Evolutionary conservation across 1,140 invertebrate genomes (phyloP).

Genomic region (Saccostrea glomerata): DNA sequence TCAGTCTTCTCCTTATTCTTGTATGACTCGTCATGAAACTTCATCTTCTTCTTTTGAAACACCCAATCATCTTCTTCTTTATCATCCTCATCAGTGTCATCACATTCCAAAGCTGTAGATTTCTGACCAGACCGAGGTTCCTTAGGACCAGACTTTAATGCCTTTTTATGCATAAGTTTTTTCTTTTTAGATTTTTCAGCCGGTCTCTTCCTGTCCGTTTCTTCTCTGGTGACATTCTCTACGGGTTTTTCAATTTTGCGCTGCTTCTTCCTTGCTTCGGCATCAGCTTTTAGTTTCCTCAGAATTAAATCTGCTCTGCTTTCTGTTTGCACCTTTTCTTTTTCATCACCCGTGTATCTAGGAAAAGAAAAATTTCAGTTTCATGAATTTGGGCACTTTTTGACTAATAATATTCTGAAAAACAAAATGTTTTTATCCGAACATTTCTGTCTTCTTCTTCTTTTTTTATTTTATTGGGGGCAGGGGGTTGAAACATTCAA

Average conservation of each 20-base stretch:
- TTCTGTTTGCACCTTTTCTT: conserved; percentile 42
- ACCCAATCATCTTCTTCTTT: not conserved
- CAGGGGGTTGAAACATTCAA: no score
- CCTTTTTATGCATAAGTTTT: not conserved
- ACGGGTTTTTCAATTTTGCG: not conserved
- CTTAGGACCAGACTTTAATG: not conserved
- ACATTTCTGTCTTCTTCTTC: no score
- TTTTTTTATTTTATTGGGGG: no score
- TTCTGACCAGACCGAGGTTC: not conserved
- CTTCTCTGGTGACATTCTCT: not conserved
- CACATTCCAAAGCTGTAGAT: not conserved
- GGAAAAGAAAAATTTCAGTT: not conserved
- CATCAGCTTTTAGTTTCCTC: conserved; percentile 58
- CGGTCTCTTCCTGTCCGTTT: not conserved
- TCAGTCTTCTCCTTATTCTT: not conserved
- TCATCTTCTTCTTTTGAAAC: no score
- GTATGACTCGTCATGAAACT: no score
- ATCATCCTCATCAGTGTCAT: not conserved
- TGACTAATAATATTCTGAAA: not conserved
- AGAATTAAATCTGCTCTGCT: conserved; percentile 55
- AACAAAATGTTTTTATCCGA: not conserved
- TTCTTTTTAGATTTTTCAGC: conserved; percentile 38
- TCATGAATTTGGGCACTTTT: not conserved
- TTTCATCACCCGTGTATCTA: conserved; percentile 64
- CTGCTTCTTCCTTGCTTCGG: conserved; percentile 44